Base-by-base conservation (phyloP, 2,113 vertebrate species). In the Phyllostomus discolor region DNA sequence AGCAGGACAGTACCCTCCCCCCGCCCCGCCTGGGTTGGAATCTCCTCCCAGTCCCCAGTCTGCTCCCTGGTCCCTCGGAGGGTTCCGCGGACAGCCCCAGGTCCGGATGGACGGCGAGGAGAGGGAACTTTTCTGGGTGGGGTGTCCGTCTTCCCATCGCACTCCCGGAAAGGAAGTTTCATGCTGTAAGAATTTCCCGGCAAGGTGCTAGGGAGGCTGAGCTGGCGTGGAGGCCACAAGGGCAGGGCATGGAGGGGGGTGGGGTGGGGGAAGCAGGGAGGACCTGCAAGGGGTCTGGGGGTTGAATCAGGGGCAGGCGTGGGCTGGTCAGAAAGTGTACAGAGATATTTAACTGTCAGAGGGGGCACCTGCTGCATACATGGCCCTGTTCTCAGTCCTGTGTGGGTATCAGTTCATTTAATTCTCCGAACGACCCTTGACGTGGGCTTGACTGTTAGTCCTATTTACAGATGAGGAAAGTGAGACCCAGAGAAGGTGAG, bases 141-240 rank as follows among this genome's bases (percentile, higher is more conserved):
- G 78, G 95, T 48, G 75, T 20, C 41, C 7, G 54, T 24, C 73
- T 95, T 88, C 35, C 92, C 31, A 2, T 17, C 16, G 46, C 6
- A 0, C 43, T 88, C 84, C 96, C 7, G 79, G 95, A 94, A 94
- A 90, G 93, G 73, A 96, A 92, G 50, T 46, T 95, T 95, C 96
- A 96, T 70, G 80, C 73, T 88, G 38, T 31, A 89, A 90, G 97
- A 94, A 97, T 96, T 98, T 97, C 95, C 97, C 26, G 73, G 73
- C 24, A 28, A 89, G 87, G 95, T 35, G 50, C 59, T 85, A 62
- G 15, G 57, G 85, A 82, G 76, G 73, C 19, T 89, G 93, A 95
- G 84, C 88, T 94, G 88, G 94, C 75, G 24, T 43, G 38, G 31
- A 26, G 72, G 33, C 46, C 14, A 10, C 7, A 11, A 12, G 64